A percentile compares a stretch with the other conserved stretches of the same genome.
Conservation (phyloP, 2,888 invertebrate species). For the Drosophila acutilabella region DNA sequence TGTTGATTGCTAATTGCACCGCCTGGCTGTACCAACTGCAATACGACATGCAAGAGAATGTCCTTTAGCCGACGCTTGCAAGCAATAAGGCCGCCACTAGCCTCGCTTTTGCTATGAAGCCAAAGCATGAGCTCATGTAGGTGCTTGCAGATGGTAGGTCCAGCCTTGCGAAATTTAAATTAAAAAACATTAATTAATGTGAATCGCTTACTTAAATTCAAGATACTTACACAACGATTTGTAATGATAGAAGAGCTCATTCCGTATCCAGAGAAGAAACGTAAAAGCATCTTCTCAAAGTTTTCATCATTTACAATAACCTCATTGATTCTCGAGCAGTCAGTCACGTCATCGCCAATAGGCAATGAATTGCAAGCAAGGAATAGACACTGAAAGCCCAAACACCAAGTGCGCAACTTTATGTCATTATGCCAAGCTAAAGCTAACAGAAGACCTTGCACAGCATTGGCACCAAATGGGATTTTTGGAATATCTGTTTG, state of each 20-base stretch:
- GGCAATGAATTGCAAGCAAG: constrained; percentile 88
- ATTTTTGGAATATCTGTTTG: constrained; percentile 88
- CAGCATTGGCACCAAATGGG: constrained; percentile 88
- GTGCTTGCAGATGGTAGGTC: constrained; percentile 91
- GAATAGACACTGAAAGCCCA: constrained; percentile 90
- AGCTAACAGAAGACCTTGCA: constrained; percentile 88
- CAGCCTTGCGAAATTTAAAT: constrained; percentile 87
- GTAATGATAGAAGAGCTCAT: constrained; percentile 84
- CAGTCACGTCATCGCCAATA: constrained; percentile 77
- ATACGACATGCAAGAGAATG: constrained; percentile 89
- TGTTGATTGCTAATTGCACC: constrained; percentile 88
- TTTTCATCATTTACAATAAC: constrained; percentile 88
- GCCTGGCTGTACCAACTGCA: constrained; percentile 89
- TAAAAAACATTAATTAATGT: background rate
- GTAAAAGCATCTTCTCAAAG: constrained; percentile 88
- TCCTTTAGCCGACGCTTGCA: constrained; percentile 87
- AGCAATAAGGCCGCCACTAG: constrained; percentile 84
- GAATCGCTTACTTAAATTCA: background rate
- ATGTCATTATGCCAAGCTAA: constrained; percentile 89
- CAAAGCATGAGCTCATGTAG: constrained; percentile 90
- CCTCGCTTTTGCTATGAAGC: constrained; percentile 89
- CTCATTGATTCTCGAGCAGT: constrained; percentile 85
- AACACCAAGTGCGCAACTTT: constrained; percentile 90
- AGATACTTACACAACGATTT: constrained; percentile 83
- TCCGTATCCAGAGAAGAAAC: constrained; percentile 89